Conservation (phyloP, 2,888 invertebrate genomes). For the Nomada hirtipes region DNA sequence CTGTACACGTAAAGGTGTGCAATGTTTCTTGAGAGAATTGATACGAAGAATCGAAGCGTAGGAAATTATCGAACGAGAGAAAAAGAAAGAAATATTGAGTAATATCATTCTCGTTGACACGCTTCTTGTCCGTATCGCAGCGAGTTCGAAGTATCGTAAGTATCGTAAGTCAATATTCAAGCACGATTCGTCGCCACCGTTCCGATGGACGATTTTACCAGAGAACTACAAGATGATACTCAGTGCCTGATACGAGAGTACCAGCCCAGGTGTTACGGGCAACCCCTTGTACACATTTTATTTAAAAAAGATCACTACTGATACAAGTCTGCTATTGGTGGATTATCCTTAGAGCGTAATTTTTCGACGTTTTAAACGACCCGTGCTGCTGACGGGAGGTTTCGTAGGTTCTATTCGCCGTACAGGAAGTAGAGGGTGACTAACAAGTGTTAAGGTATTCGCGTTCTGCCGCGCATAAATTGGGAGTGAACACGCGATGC, state of each 20-base stretch:
- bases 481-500: slow-evolving; percentile 50
- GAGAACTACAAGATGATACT: slow-evolving; percentile 2
- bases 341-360: too few relatives aligned
- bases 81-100: not conserved
- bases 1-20: too few relatives aligned
- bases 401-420: not conserved
- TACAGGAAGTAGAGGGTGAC: slow-evolving; percentile 48
- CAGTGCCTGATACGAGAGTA: slow-evolving; percentile 26
- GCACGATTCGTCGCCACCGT: not conserved
- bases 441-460: slow-evolving; percentile 51
- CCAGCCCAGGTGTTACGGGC: not conserved
- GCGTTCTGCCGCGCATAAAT: slow-evolving; percentile 37
- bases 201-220: not conserved
- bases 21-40: too few relatives aligned
- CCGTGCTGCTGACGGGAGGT: slow-evolving; percentile 2
- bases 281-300: not conserved
- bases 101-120: not conserved
- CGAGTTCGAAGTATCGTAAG: not conserved
- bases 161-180: not conserved
- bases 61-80: not conserved
- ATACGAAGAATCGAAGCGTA: too few relatives aligned
- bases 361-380: too few relatives aligned
- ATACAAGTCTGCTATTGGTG: too few relatives aligned
- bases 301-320: too few relatives aligned
- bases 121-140: not conserved